These are phyloP conservation scores for Heliconius congener DNA, from an alignment of 1,140 invertebrate genomes.

Conservation along the genomic window DNA sequence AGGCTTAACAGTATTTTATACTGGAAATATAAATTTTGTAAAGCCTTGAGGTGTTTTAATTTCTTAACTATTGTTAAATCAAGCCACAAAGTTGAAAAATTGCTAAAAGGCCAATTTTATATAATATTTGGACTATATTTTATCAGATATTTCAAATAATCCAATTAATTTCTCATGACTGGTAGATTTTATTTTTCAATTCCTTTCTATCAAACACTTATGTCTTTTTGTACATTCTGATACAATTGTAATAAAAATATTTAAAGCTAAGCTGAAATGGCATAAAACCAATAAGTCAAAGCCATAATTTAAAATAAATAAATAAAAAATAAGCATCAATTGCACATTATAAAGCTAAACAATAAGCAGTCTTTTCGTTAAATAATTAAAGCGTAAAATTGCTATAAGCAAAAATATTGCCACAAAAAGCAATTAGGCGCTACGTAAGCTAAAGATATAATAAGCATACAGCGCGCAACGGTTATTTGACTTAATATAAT, in stretches of 20 bases:
- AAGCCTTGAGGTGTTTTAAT: too few relatives aligned
- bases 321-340: slow-evolving; percentile 21
- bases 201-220: too few relatives aligned
- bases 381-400: slow-evolving; percentile 28
- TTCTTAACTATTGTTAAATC: too few relatives aligned
- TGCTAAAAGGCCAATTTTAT: too few relatives aligned
- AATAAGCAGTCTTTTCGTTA: slow-evolving; percentile 33
- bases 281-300: slow-evolving; percentile 8
- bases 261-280: slow-evolving; percentile 6
- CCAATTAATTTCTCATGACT: too few relatives aligned
- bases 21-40: too few relatives aligned
- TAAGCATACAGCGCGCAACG: background rate
- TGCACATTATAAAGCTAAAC: slow-evolving; percentile 29
- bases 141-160: too few relatives aligned
- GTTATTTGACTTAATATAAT: slow-evolving; percentile 2
- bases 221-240: background rate
- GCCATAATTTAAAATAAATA: slow-evolving; percentile 18
- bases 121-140: too few relatives aligned
- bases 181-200: too few relatives aligned
- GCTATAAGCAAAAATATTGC: slow-evolving; percentile 26
- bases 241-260: background rate
- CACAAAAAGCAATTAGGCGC: slow-evolving; percentile 12
- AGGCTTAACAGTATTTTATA: too few relatives aligned
- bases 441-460: background rate
- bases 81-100: too few relatives aligned